Base-by-base conservation (phyloP, 1,140 invertebrate species). In the Tetraneura akinire region DNA sequence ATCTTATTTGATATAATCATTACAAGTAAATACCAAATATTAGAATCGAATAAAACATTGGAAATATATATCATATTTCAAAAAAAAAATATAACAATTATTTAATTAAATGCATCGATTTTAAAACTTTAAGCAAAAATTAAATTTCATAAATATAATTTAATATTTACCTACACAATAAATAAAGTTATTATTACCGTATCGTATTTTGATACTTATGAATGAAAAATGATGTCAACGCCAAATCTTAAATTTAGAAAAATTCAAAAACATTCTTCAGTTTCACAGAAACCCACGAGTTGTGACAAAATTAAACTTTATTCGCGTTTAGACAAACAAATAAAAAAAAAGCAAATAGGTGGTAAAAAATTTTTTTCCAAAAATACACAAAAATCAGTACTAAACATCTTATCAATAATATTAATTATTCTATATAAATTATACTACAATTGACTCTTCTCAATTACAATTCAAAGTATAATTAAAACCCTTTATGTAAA, bases 301-400 rank as follows among this genome's bases (percentile, higher is more conserved):
- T 45, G 55, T 42, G 74, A 62, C 74, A 45, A 78, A 78, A 78
- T 78, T 78, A 78, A 78, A 57, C 55, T 73, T n/a, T 32, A 21
- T 37, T 76, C 21, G 6, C n/a, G n/a, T 73, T 53, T 26, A 18
- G 42, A 11, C 21, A 23, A 68, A 21, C 21, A 68, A 37, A 68
- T 47, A 47, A 10, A 14, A 68, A 68, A 68, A 10, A 14, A 47
- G 42, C 5, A 47, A 68, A 68, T 47, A 23, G 5, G 45, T 47
- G 9, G 0, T 45, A 18, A 64, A 21, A 21, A 55, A 55, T 53
- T 42, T 42, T 10, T 45, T 68, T 68, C 21, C n/a, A n/a, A 45
- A 23, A 45, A 21, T 45, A 42, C 64, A 23, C 23, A 1, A 47
- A 47, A 68, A 47, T 68, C 13, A 6, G 32, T 37, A 4, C 8